Conservation (phyloP, 2,113 vertebrate genomes). For the Tympanuchus pallidicinctus region DNA sequence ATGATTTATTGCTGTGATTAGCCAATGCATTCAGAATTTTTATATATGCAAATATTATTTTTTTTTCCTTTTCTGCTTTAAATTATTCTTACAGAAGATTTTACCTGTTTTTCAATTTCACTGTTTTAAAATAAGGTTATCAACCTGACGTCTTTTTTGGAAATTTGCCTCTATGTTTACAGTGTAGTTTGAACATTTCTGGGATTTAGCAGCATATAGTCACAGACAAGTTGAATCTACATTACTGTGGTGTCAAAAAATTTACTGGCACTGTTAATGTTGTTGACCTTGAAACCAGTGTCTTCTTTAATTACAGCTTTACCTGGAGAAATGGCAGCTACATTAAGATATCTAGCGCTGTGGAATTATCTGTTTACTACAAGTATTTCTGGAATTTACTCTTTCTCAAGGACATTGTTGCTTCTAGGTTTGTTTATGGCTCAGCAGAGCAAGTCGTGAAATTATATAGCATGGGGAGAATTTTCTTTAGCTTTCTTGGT, state of each 20-base stretch:
- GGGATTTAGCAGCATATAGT: neutral
- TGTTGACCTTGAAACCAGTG: neutral
- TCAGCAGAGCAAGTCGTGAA: constrained; percentile 16
- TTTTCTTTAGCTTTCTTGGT: constrained; percentile 3
- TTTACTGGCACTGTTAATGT: neutral
- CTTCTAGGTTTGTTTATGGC: neutral
- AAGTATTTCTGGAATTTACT: constrained; percentile 4
- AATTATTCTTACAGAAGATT: neutral
- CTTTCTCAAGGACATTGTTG: constrained; percentile 15
- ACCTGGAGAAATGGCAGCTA: neutral
- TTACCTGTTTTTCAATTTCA: neutral
- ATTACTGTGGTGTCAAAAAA: neutral
- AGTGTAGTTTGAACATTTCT: neutral
- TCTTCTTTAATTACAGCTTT: neutral
- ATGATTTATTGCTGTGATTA: neutral
- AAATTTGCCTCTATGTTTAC: neutral
- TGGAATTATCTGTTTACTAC: neutral
- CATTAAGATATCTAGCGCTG: neutral
- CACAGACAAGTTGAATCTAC: neutral
- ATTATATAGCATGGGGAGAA: neutral
- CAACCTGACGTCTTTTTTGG: neutral
- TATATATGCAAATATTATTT: neutral
- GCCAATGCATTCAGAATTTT: neutral
- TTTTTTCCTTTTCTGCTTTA: neutral
- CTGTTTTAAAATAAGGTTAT: neutral